These are phyloP conservation scores for Leptodirus hochenwartii DNA, from an alignment of 2,888 invertebrate species.

Conservation along the genomic window DNA sequence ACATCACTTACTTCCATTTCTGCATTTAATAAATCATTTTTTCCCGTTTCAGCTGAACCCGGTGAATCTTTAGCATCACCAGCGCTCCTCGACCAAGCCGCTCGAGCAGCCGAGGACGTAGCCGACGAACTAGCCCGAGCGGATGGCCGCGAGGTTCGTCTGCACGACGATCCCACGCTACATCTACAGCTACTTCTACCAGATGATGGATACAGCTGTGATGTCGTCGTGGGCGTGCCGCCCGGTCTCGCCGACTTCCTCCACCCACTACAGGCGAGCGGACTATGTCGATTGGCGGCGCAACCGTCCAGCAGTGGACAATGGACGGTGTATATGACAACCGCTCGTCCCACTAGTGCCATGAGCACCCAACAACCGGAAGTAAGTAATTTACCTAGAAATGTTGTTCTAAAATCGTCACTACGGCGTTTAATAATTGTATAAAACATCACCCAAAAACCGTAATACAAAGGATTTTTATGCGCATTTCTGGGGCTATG, in stretches of 20 bases:
- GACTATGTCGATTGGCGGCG: constrained; percentile 75
- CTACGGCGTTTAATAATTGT: background rate
- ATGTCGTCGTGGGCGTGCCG: constrained; percentile 77
- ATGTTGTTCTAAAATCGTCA: constrained; percentile 3
- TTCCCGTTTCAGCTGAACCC: constrained; percentile 21
- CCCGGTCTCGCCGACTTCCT: constrained; percentile 81
- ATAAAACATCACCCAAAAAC: background rate
- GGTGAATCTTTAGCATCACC: constrained; percentile 32
- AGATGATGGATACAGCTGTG: constrained; percentile 95
- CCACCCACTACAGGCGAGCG: constrained; percentile 64
- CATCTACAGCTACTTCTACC: constrained; percentile 82
- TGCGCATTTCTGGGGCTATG: too few relatives aligned
- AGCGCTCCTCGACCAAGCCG: constrained; percentile 47
- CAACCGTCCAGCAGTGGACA: constrained; percentile 82
- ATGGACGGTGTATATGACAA: constrained; percentile 85
- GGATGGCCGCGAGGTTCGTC: constrained; percentile 70
- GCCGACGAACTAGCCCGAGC: constrained; percentile 83
- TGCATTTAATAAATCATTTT: too few relatives aligned
- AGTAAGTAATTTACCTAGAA: constrained; percentile 14
- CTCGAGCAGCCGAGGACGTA: constrained; percentile 66
- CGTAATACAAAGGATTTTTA: too few relatives aligned
- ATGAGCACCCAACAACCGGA: constrained; percentile 26
- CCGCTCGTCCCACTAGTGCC: constrained; percentile 25
- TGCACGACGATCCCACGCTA: constrained; percentile 85
- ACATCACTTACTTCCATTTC: too few relatives aligned